Percentiles rank a stretch among this genome's conserved stretches.
Evolutionary conservation across 2,113 vertebrate genomes (phyloP).

Genomic region (Triplophysa tibetana): DNA sequence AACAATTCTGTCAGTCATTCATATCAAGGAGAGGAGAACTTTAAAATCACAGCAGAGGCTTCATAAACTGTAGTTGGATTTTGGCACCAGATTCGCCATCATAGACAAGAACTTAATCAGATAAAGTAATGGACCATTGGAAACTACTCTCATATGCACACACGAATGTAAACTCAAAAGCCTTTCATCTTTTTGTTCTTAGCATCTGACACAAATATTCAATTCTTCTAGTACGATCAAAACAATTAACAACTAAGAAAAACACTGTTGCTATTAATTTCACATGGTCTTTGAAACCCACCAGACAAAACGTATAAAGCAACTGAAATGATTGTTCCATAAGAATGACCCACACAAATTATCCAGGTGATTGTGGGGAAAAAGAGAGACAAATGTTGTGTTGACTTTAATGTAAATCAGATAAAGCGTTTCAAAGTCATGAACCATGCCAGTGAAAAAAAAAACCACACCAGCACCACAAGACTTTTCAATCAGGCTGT

Average conservation of each 20-base stretch:
- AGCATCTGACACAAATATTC: not conserved
- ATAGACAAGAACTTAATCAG: slow-evolving; percentile 32
- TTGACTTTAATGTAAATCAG: slow-evolving; percentile 39
- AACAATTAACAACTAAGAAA: not conserved
- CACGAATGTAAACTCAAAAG: slow-evolving; percentile 30
- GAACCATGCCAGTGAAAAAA: slow-evolving; percentile 3
- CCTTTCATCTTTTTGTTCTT: slow-evolving; percentile 38
- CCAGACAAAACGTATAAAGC: slow-evolving; percentile 29
- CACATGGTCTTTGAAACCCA: slow-evolving; percentile 23
- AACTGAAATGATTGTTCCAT: slow-evolving; percentile 15
- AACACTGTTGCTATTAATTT: slow-evolving; percentile 29
- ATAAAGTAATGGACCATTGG: slow-evolving; percentile 27
- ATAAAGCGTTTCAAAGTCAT: slow-evolving; percentile 42
- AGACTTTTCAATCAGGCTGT: slow-evolving; percentile 26
- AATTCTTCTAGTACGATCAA: not conserved
- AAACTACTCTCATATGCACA: slow-evolving; percentile 36
- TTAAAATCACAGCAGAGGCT: not conserved
- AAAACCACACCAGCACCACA: slow-evolving; percentile 9
- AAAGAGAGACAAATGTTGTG: slow-evolving; percentile 16
- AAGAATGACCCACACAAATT: not conserved
- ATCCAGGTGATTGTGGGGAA: not conserved
- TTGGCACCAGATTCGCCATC: slow-evolving; percentile 24
- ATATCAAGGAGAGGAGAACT: not conserved
- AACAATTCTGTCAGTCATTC: slow-evolving; percentile 18
- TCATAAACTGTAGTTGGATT: slow-evolving; percentile 22